phyloP scores from a whole-genome alignment of 2,113 vertebrate genomes.

The Leptobrachium ailaonicum region DNA sequence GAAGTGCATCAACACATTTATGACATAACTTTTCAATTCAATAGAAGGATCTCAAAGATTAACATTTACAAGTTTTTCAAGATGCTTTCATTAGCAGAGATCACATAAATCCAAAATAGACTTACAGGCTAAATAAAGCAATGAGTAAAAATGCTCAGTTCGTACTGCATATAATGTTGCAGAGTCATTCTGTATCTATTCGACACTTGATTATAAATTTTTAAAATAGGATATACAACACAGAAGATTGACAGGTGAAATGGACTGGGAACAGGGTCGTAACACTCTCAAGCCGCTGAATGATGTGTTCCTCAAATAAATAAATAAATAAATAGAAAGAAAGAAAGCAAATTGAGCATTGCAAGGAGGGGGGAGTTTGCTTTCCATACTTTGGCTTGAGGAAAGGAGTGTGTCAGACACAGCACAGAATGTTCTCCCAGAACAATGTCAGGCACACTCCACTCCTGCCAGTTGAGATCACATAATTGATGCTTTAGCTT shows the following conservation, averaged over 20 bases:
- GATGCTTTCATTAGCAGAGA: too few species aligned
- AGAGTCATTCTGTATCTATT: neutral
- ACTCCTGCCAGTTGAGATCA: slow-evolving; percentile 59
- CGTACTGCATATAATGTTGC: neutral
- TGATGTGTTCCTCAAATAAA: slow-evolving; percentile 51
- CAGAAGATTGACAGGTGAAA: slow-evolving; percentile 38
- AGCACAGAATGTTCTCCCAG: slow-evolving; percentile 63
- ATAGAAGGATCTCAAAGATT: too few species aligned
- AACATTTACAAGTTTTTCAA: too few species aligned
- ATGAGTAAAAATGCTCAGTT: neutral
- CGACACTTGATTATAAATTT: slow-evolving; percentile 1
- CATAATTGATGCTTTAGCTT: slow-evolving; percentile 50
- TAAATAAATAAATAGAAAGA: slow-evolving; percentile 56
- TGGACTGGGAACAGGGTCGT: slow-evolving; percentile 47
- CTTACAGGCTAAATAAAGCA: too few species aligned
- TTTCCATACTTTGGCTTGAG: slow-evolving; percentile 53
- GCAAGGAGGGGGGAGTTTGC: slow-evolving; percentile 50
- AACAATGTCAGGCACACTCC: slow-evolving; percentile 72
- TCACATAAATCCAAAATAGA: too few species aligned
- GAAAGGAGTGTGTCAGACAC: slow-evolving; percentile 64
- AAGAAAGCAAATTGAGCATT: slow-evolving; percentile 43
- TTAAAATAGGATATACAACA: slow-evolving; percentile 15
- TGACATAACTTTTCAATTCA: too few species aligned
- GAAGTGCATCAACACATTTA: too few species aligned
- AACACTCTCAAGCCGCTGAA: slow-evolving; percentile 54